Evolutionary conservation across 1,140 invertebrate species (phyloP), one percentile per base, ranked within the genome.

Genomic region (Drosophila tristis): DNA sequence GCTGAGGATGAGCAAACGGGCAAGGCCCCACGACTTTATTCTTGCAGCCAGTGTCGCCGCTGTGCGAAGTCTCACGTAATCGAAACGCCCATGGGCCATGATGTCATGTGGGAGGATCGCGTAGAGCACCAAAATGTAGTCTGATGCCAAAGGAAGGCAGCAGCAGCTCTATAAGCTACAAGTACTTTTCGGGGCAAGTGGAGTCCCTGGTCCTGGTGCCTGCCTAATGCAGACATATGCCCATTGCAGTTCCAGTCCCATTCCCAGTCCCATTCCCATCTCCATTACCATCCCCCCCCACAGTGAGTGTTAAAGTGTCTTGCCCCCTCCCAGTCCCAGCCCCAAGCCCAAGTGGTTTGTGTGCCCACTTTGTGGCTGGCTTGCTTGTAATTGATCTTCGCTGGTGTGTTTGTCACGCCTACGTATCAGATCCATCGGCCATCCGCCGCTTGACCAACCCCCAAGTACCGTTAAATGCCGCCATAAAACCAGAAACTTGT

Each of bases 51-150:
- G 42, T 57, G 20, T 11, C 8, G 13, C 5, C 5, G 20, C 15
- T 51, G 72, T 75, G 73, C 64, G 50, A 75, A 75, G 56, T 80
- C 51, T 74, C 72, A 77, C 66, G 58, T 76, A 80, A 76, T 47
- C 64, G 45, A 80, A 35, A 20, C 64, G 57, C 54, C 78, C 45
- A 43, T 53, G 25, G 35, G 26, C 48, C 8, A 54, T 16, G 20
- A 39, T 13, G 11, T 39, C 35, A 39, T 8, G 35, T 25, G 11
- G 11, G 11, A 13, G 35, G 35, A 39, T 39, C 35, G 13, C 35
- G 3, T 13, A 13, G 9, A 39, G 2, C 20, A 4, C 11, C 35
- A 5, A 5, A 29, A 13, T 13, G 35, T 13, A 13, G 11, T 0
- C 9, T 11, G 9, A 35, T 35, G 31, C 8, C 3, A 2, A 29